Evolutionary conservation across 1,140 invertebrate species (phyloP).

Genomic region (Pemphigus obesinymphae): DNA sequence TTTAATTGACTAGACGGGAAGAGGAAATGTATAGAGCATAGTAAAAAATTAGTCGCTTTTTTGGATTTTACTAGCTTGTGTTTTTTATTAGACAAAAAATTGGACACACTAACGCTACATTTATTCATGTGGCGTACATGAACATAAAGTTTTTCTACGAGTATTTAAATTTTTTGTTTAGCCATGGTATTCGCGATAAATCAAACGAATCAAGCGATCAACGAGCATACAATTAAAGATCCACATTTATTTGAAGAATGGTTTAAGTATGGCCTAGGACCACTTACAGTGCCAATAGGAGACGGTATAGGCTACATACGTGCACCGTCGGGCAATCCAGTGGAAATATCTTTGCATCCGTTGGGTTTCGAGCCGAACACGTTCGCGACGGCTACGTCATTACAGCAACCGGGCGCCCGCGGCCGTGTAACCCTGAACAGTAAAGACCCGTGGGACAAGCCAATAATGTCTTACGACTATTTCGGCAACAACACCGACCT

Average conservation of each 20-base stretch:
- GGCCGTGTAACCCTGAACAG: constrained; percentile 64
- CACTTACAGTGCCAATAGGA: constrained; percentile 53
- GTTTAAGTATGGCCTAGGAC: constrained; percentile 51
- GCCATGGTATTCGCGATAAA: constrained; percentile 66
- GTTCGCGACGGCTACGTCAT: constrained; percentile 58
- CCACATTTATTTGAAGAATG: constrained; percentile 43
- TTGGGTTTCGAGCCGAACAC: constrained; percentile 65
- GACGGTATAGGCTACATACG: constrained; percentile 55
- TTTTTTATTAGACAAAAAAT: too few species aligned
- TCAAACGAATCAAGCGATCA: constrained; percentile 54
- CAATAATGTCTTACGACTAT: constrained; percentile 70
- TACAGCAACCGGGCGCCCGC: constrained; percentile 68
- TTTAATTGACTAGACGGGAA: too few species aligned
- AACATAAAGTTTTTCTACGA: too few species aligned
- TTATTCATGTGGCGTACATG: too few species aligned
- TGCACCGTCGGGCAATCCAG: constrained; percentile 56
- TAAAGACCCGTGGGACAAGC: constrained; percentile 67
- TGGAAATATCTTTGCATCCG: constrained; percentile 70
- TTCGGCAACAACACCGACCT: constrained; percentile 62
- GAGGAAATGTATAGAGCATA: too few species aligned
- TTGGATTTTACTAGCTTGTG: too few species aligned
- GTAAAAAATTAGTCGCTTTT: too few species aligned
- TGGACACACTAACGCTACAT: too few species aligned
- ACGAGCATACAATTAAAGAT: constrained; percentile 30
- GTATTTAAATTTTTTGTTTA: constrained; percentile 50